Evolutionary conservation across 2,888 invertebrate genomes (phyloP), one percentile per base, ranked within the genome.

Genomic region (Eupithecia abbreviata): DNA sequence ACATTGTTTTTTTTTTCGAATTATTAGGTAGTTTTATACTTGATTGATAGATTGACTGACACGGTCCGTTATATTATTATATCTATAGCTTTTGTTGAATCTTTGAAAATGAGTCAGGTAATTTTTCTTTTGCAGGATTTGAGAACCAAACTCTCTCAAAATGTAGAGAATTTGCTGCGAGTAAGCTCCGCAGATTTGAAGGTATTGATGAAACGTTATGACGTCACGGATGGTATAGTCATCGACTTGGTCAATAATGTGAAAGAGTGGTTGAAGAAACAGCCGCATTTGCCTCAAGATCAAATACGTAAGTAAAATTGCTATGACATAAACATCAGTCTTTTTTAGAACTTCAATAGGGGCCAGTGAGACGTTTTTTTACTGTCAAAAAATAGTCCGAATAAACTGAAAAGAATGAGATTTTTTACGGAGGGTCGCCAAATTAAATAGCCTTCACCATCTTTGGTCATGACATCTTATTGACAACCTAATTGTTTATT

Each of bases 201-300:
- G 4, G 65, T 30, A 2, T 43, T 76, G 10, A 65, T 76, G 69
- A 51, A 65, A 12, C 69, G 70, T 6, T 65, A 72, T 70, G 45
- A 43, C 42, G 30, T 76, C 72, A 70, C 72, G 3, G 43, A 10
- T 68, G 51, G 42, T 9, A 43, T 30, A 30, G 10, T 72, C 42
- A 42, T 18, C 15, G 76, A 69, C 3, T 66, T 76, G 69, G 49
- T 87, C 0, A 47, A 45, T 0, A 84, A 43, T 9, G n/a, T 87
- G 6, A 74, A 70, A 3, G 88, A 89, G 18, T 91, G 90, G 91
- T 88, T 88, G 62, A 82, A 79, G 45, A 85, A 89, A 70, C 90
- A 91, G 82, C 88, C 88, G 2, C 91, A 91, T 84, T 83, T 92
- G 73, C 91, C 91, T 3, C 85, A 90, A 84, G 90, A 87, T 81